Conservation (phyloP, 2,113 vertebrate genomes). For the Scopus umbretta region DNA sequence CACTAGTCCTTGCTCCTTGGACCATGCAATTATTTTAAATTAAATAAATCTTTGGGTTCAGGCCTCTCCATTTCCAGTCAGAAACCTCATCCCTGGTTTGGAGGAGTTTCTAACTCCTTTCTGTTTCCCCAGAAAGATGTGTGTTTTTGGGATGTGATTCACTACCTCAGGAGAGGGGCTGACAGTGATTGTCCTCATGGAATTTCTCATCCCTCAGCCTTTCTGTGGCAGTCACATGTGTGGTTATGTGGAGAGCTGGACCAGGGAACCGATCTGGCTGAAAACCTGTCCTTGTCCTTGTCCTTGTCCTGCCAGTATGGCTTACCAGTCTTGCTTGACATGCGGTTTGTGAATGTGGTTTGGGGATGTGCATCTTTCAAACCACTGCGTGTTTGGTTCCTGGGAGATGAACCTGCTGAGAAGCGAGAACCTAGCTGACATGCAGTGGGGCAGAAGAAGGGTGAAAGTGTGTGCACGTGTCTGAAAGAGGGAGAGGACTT, state of each 20-base stretch:
- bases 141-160: neutral
- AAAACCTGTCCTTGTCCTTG: neutral
- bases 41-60: neutral
- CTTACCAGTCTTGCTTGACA: neutral
- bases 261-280: neutral
- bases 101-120: neutral
- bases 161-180: neutral
- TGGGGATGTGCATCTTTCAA: too few species aligned
- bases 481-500: neutral
- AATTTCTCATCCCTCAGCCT: neutral
- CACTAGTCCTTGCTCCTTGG: neutral
- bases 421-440: neutral
- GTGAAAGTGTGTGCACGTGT: neutral
- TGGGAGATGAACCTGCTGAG: neutral
- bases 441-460: rapidly evolving
- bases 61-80: neutral
- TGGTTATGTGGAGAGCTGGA: neutral
- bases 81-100: neutral
- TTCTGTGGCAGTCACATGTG: neutral
- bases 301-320: neutral
- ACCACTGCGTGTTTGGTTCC: neutral
- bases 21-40: neutral
- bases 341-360: neutral
- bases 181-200: neutral
- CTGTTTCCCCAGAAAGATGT: neutral